These are phyloP conservation scores for Seladonia tumulorum DNA, from an alignment of 2,888 invertebrate species.

Conservation along the genomic window DNA sequence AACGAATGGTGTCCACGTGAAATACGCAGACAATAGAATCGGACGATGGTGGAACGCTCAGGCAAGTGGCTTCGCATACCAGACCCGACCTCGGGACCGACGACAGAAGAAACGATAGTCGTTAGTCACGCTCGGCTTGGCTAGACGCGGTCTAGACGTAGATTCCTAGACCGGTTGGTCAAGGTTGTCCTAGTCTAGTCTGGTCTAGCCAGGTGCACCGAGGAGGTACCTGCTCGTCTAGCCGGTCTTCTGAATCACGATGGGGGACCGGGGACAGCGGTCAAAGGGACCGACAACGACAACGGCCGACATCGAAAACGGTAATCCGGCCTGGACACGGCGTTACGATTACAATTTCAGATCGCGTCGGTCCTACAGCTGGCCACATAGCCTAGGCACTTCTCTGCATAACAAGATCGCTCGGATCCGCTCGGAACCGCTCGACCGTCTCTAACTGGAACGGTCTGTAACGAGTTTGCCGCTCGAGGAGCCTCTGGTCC, in stretches of 20 bases:
- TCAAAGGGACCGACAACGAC: conserved; percentile 51
- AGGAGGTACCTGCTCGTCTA: conserved; percentile 26
- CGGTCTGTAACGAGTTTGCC: conserved; percentile 30
- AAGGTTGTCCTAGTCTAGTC: conserved; percentile 47
- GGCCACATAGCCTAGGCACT: conserved; percentile 51
- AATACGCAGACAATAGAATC: not conserved
- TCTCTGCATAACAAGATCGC: conserved; percentile 65
- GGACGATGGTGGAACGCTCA: too few species aligned
- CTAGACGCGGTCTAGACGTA: conserved; percentile 61
- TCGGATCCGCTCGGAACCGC: not conserved
- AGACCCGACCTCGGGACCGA: conserved; percentile 43
- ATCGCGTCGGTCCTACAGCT: conserved; percentile 57
- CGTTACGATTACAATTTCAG: conserved; percentile 61
- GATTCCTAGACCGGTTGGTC: conserved; percentile 52
- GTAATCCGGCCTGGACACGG: conserved; percentile 35
- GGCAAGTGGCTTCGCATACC: not conserved
- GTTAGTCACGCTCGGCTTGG: conserved; percentile 49
- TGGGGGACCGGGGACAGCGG: not conserved
- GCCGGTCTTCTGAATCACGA: conserved; percentile 41
- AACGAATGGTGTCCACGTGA: not conserved
- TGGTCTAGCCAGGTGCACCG: conserved; percentile 14
- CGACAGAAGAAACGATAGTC: conserved; percentile 62
- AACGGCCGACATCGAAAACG: conserved; percentile 32
- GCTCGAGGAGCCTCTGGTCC: conserved; percentile 4
- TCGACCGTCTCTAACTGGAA: conserved; percentile 44